Evolutionary conservation across 2,113 vertebrate genomes (phyloP), one percentile per base, ranked within the genome.

Genomic region (Chaetodon trifascialis): DNA sequence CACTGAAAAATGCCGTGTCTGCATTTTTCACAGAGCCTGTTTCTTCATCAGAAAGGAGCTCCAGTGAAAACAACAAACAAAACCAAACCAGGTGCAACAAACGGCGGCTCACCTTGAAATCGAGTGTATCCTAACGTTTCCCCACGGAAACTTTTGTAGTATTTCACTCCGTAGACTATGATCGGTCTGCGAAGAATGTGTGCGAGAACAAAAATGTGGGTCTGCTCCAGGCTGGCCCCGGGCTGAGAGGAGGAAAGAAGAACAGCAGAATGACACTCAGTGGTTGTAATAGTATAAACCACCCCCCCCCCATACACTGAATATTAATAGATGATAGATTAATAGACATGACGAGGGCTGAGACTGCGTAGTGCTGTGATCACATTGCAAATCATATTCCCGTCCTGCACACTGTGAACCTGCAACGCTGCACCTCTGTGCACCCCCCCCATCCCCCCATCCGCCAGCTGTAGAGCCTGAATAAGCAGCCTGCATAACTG

Each of bases 91-190:
- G 7, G 38, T 52, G 47, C 66, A 11, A 52, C 11, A 40, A 40
- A 40, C 3, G 34, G 17, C 0, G 49, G 11, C 96, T 96, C 95
- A 99, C 98, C 98, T 97, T 99, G 98, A 95, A 99, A 99, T 58
- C 98, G 97, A 62, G 98, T 99, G 92, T 98, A 99, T 88, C 98
- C 98, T 93, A 99, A 94, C 67, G 97, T 98, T 95, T 99, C 98
- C 91, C 98, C 98, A 80, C 98, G 96, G 95, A 99, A 99, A 96
- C 98, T 99, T 95, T 99, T 99, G 89, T 98, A 99, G 93, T 99
- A 99, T 96, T 99, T 99, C 87, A 99, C 98, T 94, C 98, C 98
- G 94, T 99, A 99, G 92, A 99, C 98, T 94, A 99, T 99, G 94
- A 99, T 99, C 82, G 98, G 98, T 94, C 98, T 96, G 92, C 98